Conservation (phyloP, 2,797 vertebrate species). For the Cichlasoma orientale region DNA sequence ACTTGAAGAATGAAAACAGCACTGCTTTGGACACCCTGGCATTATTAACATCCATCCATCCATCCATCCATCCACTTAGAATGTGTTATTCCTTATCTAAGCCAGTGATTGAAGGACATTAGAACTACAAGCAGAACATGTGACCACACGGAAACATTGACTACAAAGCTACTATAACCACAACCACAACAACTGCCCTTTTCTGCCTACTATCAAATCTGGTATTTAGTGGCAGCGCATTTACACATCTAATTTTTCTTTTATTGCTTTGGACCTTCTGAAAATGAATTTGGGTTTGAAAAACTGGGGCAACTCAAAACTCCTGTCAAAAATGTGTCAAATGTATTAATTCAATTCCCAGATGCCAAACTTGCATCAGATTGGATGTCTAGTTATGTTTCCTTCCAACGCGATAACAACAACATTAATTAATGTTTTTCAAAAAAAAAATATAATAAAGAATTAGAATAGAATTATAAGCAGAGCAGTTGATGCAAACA, state of each 20-base stretch:
- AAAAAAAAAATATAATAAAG: not conserved
- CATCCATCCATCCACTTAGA: not conserved
- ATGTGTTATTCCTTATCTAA: not conserved
- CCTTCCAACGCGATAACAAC: not conserved
- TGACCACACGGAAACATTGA: not conserved
- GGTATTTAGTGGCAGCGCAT: not conserved
- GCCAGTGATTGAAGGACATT: not conserved
- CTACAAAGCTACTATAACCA: not conserved
- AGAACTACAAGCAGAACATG: not conserved
- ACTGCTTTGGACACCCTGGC: not conserved
- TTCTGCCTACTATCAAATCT: not conserved
- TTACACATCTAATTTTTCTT: not conserved
- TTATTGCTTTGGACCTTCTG: not conserved
- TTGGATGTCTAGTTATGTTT: constrained; percentile 2
- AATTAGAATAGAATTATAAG: not conserved
- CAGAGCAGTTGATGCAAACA: not conserved
- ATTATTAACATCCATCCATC: too few relatives aligned
- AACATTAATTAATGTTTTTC: not conserved
- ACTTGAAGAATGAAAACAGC: not conserved
- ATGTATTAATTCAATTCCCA: not conserved
- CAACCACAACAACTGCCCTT: not conserved
- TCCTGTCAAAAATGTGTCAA: constrained; percentile 4
- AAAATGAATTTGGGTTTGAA: not conserved
- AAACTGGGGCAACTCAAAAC: not conserved
- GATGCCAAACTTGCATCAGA: constrained; percentile 44